Evolutionary conservation across 2,888 invertebrate species (phyloP), one percentile per base, ranked within the genome.

Genomic region (Caenorhabditis auriculariae): DNA sequence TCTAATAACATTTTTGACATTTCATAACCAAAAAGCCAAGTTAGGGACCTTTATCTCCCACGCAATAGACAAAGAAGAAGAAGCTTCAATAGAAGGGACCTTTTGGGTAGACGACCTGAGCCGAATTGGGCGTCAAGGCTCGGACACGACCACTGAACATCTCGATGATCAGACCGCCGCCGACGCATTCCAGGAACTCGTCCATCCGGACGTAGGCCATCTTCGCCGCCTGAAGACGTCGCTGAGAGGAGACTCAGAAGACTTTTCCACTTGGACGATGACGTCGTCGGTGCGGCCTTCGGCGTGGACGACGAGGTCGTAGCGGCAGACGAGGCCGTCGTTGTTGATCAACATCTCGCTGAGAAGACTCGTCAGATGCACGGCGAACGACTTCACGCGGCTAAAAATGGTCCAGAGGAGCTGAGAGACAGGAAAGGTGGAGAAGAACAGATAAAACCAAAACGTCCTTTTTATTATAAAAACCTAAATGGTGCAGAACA

Each of bases 251-350:
- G 9, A 35, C 9, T 35, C 15, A 12, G 35, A 35, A 12, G 35
- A 15, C 9, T 9, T 35, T n/a, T n/a, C 48, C n/a, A 54, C 60
- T 38, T 60, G 60, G 23, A 54, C 46, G 32, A 62, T 62, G 2
- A 58, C 49, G n/a, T 62, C 62, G 43, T 62, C 62, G 4, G 62
- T 56, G 29, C 41, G 26, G 32, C 58, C 58, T 19, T 62, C 62
- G 44, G 62, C 62, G 32, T 49, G 56, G 9, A 62, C 62, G 28
- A 62, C 56, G 51, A 62, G 44, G 49, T 62, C 62, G 46, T 41
- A 58, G 9, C 58, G 58, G 24, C 48, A n/a, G n/a, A n/a, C 54
- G 23, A 35, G 35, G 21, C 21, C 28, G 17, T 27, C 29, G 24
- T 54, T 54, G 3, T 41, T 54, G n/a, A 54, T 45, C 5, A 62